Base-by-base conservation (phyloP, 2,113 vertebrate genomes). In the Labeo catla region DNA sequence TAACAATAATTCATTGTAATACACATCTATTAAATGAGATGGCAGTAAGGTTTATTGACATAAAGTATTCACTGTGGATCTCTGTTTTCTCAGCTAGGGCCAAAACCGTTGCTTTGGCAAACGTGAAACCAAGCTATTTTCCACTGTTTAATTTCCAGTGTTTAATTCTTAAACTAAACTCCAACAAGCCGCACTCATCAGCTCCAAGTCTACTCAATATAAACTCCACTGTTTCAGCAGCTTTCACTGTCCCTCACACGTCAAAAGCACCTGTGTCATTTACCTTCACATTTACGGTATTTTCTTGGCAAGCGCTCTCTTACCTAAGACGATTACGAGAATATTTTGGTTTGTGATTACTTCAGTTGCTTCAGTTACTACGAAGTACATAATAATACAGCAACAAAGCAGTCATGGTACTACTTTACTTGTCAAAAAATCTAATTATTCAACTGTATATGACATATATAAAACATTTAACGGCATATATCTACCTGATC, bases 1-100 rank as follows among this genome's bases (percentile, higher is more conserved):
- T 90, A 85, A 89, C 91, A 90, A 78, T 85, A 90, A 86, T 90
- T 92, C 87, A 90, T 78, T 86, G 85, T 90, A 89, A 87, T 87
- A 87, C 89, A 86, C 66, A 87, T 89, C 86, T 80, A 91, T 90
- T 89, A 88, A 91, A 91, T 66, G 52, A 85, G 70, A 88, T 82
- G 83, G 87, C 84, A 88, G 86, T 80, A 73, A 57, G 86, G 91
- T 94, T 93, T 93, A 93, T 91, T 93, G 92, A 92, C 86, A 89
- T 12, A 76, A 91, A 86, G 84, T 86, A 91, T 93, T 90, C 91
- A 89, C 87, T 86, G 87, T 91, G 88, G 90, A 91, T 92, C 86
- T 89, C 90, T 89, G 86, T 90, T 93, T 93, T 88, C 89, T 88
- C 87, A 88, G 88, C 89, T 90, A 86, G 87, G 87, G 83, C 88